Percentiles rank a stretch among this genome's conserved stretches.
These are phyloP conservation scores for Heliconius hermathena DNA, from an alignment of 1,140 invertebrate species.

Conservation along the genomic window DNA sequence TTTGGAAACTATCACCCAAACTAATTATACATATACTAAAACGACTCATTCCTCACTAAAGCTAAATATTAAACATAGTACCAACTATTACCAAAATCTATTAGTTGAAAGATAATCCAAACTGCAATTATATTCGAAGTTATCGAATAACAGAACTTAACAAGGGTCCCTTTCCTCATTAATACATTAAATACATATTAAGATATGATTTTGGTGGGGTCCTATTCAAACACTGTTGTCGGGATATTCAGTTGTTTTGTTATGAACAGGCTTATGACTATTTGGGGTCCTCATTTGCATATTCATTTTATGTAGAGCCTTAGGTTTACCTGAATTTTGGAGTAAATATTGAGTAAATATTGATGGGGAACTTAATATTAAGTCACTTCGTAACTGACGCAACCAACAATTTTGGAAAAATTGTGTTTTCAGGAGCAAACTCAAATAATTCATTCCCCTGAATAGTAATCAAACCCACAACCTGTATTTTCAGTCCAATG, in stretches of 20 bases:
- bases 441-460: no score
- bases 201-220: constrained; percentile 6
- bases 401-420: no score
- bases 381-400: no score
- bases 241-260: background rate
- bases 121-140: constrained; percentile 6
- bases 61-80: background rate
- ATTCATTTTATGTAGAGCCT: background rate
- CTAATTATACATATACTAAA: background rate
- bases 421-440: no score
- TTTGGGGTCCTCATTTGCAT: background rate
- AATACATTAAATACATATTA: constrained; percentile 16
- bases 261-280: constrained; percentile 12
- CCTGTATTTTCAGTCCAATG: no score
- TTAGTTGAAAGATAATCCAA: constrained; percentile 1
- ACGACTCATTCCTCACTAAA: background rate
- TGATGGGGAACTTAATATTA: no score
- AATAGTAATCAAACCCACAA: no score
- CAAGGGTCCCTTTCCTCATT: background rate
- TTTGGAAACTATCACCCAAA: background rate
- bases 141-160: constrained; percentile 7
- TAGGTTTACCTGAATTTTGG: constrained; percentile 11
- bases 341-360: background rate
- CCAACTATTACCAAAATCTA: constrained; percentile 40
- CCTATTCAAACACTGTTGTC: constrained; percentile 5